phyloP scores from a whole-genome alignment of 2,888 invertebrate genomes.

The Drosophila rellima region DNA sequence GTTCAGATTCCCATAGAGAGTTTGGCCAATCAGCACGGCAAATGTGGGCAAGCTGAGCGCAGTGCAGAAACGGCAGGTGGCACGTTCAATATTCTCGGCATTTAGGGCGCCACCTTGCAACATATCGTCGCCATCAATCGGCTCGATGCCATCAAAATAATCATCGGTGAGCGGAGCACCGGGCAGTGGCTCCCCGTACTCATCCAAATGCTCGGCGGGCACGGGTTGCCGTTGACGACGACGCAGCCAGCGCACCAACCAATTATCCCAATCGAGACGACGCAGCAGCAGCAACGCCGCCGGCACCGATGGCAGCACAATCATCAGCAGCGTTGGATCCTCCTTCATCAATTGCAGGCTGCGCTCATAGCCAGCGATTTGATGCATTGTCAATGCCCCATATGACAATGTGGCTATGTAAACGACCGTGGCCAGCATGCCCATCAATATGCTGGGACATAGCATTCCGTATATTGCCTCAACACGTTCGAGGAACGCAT shows the following conservation, averaged over 20 bases:
- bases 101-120: slow-evolving; percentile 23
- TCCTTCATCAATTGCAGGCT: slow-evolving; percentile 46
- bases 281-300: slow-evolving; percentile 39
- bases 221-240: slow-evolving; percentile 24
- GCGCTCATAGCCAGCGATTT: slow-evolving; percentile 47
- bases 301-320: slow-evolving; percentile 61
- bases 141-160: slow-evolving; percentile 56
- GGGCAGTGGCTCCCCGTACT: slow-evolving; percentile 37
- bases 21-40: slow-evolving; percentile 46
- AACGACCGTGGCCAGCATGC: slow-evolving; percentile 47
- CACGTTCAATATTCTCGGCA: slow-evolving; percentile 35
- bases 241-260: slow-evolving; percentile 47
- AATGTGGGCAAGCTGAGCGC: slow-evolving; percentile 64
- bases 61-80: slow-evolving; percentile 45
- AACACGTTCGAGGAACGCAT: slow-evolving; percentile 41
- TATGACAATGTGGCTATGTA: slow-evolving; percentile 60
- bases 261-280: slow-evolving; percentile 58
- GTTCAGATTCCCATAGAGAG: slow-evolving; percentile 33
- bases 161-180: slow-evolving; percentile 62
- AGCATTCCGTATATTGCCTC: slow-evolving; percentile 43
- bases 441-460: slow-evolving; percentile 53
- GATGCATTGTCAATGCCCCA: slow-evolving; percentile 54
- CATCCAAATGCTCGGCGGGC: slow-evolving; percentile 39
- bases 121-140: slow-evolving; percentile 17
- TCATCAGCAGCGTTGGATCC: slow-evolving; percentile 59